These are phyloP conservation scores for Garrulus glandarius DNA, from an alignment of 2,797 vertebrate genomes.

Conservation along the genomic window DNA sequence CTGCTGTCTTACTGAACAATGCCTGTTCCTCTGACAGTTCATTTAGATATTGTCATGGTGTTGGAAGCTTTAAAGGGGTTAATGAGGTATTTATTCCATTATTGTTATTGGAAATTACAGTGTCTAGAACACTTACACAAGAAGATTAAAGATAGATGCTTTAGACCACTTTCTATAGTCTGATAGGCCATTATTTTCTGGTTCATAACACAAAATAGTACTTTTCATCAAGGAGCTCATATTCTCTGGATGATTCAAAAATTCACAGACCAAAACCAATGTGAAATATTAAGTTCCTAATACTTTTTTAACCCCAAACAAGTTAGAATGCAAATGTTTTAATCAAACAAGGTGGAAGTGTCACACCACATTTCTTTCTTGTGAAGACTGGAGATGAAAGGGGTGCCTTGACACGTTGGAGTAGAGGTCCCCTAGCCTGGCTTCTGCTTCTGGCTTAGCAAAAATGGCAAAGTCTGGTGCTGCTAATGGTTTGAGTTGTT, in stretches of 20 bases:
- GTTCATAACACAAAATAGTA: slow-evolving; percentile 78
- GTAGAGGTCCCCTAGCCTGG: neutral
- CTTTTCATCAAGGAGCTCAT: slow-evolving; percentile 76
- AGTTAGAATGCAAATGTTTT: slow-evolving; percentile 21
- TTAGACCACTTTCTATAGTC: slow-evolving; percentile 72
- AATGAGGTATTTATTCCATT: slow-evolving; percentile 72
- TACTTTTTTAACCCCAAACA: slow-evolving; percentile 61
- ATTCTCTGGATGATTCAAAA: slow-evolving; percentile 82
- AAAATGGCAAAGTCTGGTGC: neutral
- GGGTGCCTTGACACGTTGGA: neutral
- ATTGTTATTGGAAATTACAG: slow-evolving; percentile 77
- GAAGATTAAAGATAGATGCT: slow-evolving; percentile 79
- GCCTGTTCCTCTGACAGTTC: slow-evolving; percentile 67
- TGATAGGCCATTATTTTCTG: slow-evolving; percentile 78
- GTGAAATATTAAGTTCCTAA: slow-evolving; percentile 75
- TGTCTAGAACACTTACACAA: slow-evolving; percentile 77
- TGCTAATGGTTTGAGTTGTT: neutral
- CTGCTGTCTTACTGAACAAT: slow-evolving; percentile 66
- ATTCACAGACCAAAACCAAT: slow-evolving; percentile 81
- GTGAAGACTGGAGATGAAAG: neutral
- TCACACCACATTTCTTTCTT: neutral
- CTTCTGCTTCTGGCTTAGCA: neutral
- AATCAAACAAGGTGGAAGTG: slow-evolving; percentile 40
- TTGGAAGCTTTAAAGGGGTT: slow-evolving; percentile 76
- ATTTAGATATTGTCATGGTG: slow-evolving; percentile 75